These are phyloP conservation scores for Trochalopteron elliotii DNA, from an alignment of 2,113 vertebrate species.

Conservation along the genomic window DNA sequence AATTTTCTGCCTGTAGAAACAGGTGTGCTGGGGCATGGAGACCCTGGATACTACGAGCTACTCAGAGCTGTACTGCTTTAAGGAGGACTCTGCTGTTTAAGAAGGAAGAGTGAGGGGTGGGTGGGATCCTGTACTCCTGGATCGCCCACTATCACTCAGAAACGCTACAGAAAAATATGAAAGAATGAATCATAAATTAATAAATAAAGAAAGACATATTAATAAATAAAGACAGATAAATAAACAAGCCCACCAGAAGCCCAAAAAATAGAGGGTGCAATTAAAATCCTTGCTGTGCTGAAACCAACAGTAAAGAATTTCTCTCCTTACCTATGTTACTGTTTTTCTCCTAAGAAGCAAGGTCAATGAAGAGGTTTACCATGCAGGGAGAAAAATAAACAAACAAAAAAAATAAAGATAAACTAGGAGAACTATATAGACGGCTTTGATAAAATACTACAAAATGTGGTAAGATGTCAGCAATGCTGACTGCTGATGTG, in stretches of 20 bases:
- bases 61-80: background rate
- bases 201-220: no score
- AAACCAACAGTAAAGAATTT: background rate
- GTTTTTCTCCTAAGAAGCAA: background rate
- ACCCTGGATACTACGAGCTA: background rate
- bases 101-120: background rate
- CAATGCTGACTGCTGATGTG: background rate
- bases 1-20: slow-evolving; percentile 48
- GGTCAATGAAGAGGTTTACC: background rate
- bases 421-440: background rate
- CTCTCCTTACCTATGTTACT: background rate
- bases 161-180: background rate
- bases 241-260: background rate
- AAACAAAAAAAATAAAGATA: background rate
- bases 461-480: background rate
- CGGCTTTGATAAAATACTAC: background rate
- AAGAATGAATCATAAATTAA: background rate
- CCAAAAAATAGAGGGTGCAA: background rate
- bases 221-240: background rate
- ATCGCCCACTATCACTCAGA: background rate
- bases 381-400: background rate
- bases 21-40: background rate
- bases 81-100: background rate
- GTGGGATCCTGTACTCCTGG: background rate
- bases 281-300: background rate